Evolutionary conservation across 2,888 invertebrate species (phyloP), one percentile per base, ranked within the genome.

Genomic region (Drosophila mettleri): DNA sequence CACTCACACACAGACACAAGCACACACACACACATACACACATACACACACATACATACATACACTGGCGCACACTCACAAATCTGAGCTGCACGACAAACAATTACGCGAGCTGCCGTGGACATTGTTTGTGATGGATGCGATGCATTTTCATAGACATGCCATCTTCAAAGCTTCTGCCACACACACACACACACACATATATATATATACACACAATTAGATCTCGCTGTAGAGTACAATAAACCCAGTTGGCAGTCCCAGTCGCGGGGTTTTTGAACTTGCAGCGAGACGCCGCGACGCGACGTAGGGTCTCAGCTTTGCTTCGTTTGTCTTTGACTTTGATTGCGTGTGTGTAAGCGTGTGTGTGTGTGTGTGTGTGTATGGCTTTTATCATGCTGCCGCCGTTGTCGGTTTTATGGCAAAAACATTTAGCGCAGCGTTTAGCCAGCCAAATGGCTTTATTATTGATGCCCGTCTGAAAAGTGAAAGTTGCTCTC

Each of bases 81-180:
- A 72, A 72, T 72, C 65, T 58, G 46, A 66, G 65, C 76, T 63
- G 75, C 75, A 80, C 80, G 73, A 80, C 72, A 78, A 83, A 80
- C 86, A 86, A 84, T 84, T 84, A 61, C 49, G 49, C 80, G 66
- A 73, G 62, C 78, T 74, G 70, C 65, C 69, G 86, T 74, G 85
- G 85, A 82, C 80, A 83, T 74, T 74, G 83, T 71, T 76, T 71
- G 64, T 75, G 74, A 74, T 74, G 69, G 62, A 83, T 83, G 83
- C 86, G 64, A 80, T 86, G 86, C 83, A 83, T 69, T 83, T 83
- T 83, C 83, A 82, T 78, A 83, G 83, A 80, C 81, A 78, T 74
- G 73, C 85, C 78, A 83, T 76, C 85, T 71, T 74, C 80, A 52
- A 31, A 39, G 57, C 48, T 49, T 29, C 43, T 49, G 33, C n/a